Conservation (phyloP, 2,797 vertebrate species). For the Huso huso region DNA sequence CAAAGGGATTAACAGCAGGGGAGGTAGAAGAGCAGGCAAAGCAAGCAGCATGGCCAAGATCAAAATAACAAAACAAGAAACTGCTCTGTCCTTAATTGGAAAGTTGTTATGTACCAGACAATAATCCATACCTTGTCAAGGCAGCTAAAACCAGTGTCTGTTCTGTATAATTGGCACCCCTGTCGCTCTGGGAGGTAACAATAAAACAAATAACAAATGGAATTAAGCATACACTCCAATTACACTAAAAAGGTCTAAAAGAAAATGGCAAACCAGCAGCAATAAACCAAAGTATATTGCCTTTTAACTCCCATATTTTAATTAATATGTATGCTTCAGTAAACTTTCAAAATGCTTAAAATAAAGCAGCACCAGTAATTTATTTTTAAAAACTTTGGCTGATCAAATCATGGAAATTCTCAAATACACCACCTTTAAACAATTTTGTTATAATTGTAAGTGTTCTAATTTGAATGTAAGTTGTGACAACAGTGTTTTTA, state of each 20-base stretch:
- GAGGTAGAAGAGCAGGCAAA: not conserved
- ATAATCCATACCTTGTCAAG: not conserved
- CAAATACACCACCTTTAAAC: too few relatives aligned
- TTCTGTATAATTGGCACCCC: not conserved
- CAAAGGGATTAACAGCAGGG: not conserved
- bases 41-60: not conserved
- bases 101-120: not conserved
- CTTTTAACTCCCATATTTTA: too few relatives aligned
- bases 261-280: too few relatives aligned
- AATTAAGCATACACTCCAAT: not conserved
- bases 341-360: too few relatives aligned
- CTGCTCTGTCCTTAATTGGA: constrained; percentile 1
- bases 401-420: too few relatives aligned
- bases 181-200: not conserved
- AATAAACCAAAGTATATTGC: too few relatives aligned
- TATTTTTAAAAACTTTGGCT: too few relatives aligned
- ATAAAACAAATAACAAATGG: not conserved
- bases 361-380: too few relatives aligned
- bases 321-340: too few relatives aligned
- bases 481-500: too few relatives aligned
- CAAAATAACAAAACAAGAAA: not conserved
- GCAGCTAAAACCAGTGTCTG: not conserved
- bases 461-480: too few relatives aligned
- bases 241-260: not conserved
- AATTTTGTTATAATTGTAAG: too few relatives aligned